Base-by-base conservation (phyloP, 2,888 invertebrate species). In the Macaria notata region DNA sequence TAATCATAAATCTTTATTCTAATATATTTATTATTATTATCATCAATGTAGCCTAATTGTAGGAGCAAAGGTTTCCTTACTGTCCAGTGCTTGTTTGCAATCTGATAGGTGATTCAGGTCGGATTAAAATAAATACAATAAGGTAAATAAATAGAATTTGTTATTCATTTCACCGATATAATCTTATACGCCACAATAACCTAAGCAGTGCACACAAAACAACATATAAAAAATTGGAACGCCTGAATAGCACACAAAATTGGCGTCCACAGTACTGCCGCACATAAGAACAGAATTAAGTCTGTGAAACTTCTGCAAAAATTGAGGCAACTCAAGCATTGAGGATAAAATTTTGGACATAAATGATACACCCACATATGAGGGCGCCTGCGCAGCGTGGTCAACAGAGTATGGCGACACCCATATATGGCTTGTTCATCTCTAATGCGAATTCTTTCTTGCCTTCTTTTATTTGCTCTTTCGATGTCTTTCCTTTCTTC, bases 341-440 rank as follows among this genome's bases (percentile, higher is more conserved):
- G 79, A 2, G 81, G 81, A 59, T 86, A 86, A 39, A 77, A 65
- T n/a, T 62, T 53, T 19, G 86, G 86, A 51, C 77, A 84, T 44
- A 83, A 50, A 41, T 80, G 72, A 54, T 83, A 84, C 3, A 79
- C 71, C 79, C 84, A 85, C 29, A 86, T 47, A 63, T 81, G 83
- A 3, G 86, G 86, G 0, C 66, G 76, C 49, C 68, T 79, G 36
- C 83, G 74, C 49, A 84, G 59, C 0, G 84, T 79, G 3, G 65
- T 66, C 46, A 86, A 65, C 33, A 83, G 54, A 29, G 66, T 62
- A 59, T 82, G 74, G 0, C 69, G 67, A 59, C 84, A 83, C 36
- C 76, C 66, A 33, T 58, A 64, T 4, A 77, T 0, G 19, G 81
- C 82, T 29, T 63, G 45, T 0, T 71, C 64, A 3, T 68, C 49